Base-by-base conservation (phyloP, 2,797 vertebrate genomes). In the Uromys caudimaculatus region DNA sequence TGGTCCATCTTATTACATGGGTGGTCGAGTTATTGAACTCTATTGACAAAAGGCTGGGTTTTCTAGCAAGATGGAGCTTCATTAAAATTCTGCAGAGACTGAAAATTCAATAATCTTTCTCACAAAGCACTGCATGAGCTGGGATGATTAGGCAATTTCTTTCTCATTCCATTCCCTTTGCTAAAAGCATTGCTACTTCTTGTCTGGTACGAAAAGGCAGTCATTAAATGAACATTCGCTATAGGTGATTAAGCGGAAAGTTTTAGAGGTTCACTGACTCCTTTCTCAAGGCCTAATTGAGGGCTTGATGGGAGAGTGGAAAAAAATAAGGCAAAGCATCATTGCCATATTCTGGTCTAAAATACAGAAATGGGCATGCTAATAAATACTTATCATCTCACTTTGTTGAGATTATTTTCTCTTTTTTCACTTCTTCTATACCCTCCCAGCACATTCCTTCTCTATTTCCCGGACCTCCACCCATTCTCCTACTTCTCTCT, bases 21-120 rank as follows among this genome's bases (percentile, higher is more conserved):
- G 98, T 99, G 99, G 98, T 98, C 98, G 90, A 98, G 98, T 99
- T 99, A 99, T 99, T 99, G 99, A 99, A 98, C 98, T 98, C 96
- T 98, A 99, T 99, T 99, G 99, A 99, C 98, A 98, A 98, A 99
- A 96, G 97, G 96, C 95, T 98, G 97, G 97, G 98, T 99, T 99
- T 99, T 98, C 98, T 98, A 98, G 98, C 98, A 98, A 98, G 98
- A 98, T 87, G 12, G 98, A 98, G 98, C 99, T 99, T 99, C 99
- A 99, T 99, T 99, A 99, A 99, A 98, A 99, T 99, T 99, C 99
- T 98, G 98, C 98, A 98, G 98, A 98, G 99, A 98, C 98, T 98
- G 98, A 98, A 99, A 99, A 99, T 99, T 99, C 99, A 99, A 99
- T 99, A 99, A 99, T 99, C 98, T 99, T 98, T 98, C 98, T 98